Base-by-base conservation (phyloP, 2,888 invertebrate species). In the Acleris emargana region DNA sequence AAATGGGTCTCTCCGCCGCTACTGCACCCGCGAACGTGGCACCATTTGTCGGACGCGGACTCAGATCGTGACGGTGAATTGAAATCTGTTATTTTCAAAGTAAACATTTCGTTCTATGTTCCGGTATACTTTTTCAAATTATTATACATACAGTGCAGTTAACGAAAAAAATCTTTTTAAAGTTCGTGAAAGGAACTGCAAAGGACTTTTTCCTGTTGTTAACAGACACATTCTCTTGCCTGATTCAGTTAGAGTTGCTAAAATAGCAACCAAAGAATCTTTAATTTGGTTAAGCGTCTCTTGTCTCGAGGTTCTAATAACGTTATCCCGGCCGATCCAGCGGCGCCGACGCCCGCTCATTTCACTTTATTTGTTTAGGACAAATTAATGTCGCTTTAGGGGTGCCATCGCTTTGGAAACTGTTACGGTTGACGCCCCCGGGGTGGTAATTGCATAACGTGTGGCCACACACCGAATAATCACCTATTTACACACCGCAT, bases 291-390 rank as follows among this genome's bases (percentile, higher is more conserved):
- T 60, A 64, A 60, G 52, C 57, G 63, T 22, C 43, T 54, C 22
- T 58, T 62, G 63, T 55, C 45, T 55, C 54, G 42, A 17, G 38
- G 51, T 64, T 64, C 16, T 68, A 64, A 62, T 52, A 58, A 68
- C 47, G 58, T 64, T 64, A 64, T 68, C 61, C 58, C 49, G 69
- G 45, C 57, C 59, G 58, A 59, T 62, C 62, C 58, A 47, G 50
- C 51, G 55, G 38, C 28, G 47, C 20, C 17, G 49, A 20, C 60
- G 43, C 51, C 54, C 60, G 43, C 54, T 62, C 51, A 57, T 67
- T 67, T 54, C 51, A 68, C 70, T 71, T 71, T 83, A 78, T 83
- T 83, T 84, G 76, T 76, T 80, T 80, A 82, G 82, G 81, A 74
- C 77, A 72, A 58, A 80, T 82, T 78, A 77, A 79, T 76, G 71